Evolutionary conservation across 2,797 vertebrate genomes (phyloP).

Genomic region (Gorsachius magnificus): DNA sequence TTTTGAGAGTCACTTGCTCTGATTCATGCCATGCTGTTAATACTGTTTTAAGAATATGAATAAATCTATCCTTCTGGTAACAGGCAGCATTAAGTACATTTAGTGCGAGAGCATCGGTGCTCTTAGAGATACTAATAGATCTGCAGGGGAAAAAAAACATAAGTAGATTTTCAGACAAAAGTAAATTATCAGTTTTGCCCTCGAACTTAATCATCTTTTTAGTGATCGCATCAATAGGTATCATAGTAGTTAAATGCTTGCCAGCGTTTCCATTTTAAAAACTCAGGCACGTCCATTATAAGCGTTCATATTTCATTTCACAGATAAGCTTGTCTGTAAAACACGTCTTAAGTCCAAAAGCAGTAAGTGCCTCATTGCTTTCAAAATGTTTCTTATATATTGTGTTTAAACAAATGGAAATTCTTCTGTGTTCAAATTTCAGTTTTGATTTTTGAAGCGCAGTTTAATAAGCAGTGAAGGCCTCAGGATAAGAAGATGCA

Average conservation of each 20-base stretch:
- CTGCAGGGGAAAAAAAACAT: accelerated
- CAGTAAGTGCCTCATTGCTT: neutral
- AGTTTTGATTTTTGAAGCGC: neutral
- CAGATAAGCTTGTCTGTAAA: neutral
- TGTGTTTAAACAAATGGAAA: neutral
- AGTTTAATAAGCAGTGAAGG: neutral
- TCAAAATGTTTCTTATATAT: neutral
- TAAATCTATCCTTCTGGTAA: neutral
- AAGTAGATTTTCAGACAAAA: neutral
- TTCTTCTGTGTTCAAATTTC: neutral
- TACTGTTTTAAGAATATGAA: neutral
- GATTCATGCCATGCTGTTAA: neutral
- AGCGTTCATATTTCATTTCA: neutral
- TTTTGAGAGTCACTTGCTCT: neutral
- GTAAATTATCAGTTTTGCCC: neutral
- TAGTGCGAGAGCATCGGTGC: neutral
- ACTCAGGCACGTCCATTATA: neutral
- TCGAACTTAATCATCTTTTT: neutral
- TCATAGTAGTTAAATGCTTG: neutral
- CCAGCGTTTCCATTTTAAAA: neutral
- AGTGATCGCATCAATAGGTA: neutral
- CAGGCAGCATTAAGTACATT: neutral
- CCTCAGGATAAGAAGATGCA: neutral
- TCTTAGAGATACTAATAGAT: neutral
- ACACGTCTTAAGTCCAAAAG: neutral